These are phyloP conservation scores for Drosophila orena DNA, from an alignment of 1,140 invertebrate genomes.

Conservation along the genomic window DNA sequence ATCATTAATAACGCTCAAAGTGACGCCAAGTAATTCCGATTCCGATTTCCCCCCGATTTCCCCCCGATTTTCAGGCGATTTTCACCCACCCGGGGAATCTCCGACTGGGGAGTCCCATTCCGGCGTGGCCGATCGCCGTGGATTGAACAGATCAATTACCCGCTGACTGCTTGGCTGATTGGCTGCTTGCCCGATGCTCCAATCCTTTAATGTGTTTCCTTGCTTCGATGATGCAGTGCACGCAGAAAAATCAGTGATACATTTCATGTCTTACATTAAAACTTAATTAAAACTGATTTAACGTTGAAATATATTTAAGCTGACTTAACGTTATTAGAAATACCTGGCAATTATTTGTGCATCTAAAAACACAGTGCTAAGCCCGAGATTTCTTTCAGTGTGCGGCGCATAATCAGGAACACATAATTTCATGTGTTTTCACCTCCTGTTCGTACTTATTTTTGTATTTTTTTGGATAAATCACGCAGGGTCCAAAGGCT, in stretches of 20 bases:
- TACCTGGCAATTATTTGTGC: no score
- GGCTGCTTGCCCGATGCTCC: slow-evolving; percentile 20
- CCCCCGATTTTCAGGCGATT: slow-evolving; percentile 2
- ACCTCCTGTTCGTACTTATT: slow-evolving; percentile 3
- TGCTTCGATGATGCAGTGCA: slow-evolving; percentile 16
- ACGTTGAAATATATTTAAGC: no score
- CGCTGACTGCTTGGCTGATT: slow-evolving; percentile 43
- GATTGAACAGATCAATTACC: slow-evolving; percentile 79
- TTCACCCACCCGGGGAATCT: slow-evolving; percentile 6
- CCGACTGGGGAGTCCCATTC: slow-evolving; percentile 65
- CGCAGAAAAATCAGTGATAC: neutral
- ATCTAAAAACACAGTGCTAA: no score
- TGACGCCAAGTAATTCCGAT: slow-evolving; percentile 15
- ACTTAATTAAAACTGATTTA: no score
- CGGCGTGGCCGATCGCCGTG: slow-evolving; percentile 64
- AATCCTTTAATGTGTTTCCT: slow-evolving; percentile 8
- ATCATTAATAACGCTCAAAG: slow-evolving; percentile 77
- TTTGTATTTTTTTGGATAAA: slow-evolving; percentile 64
- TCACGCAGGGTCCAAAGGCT: slow-evolving; percentile 51
- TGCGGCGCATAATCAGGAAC: slow-evolving; percentile 51
- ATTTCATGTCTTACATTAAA: neutral
- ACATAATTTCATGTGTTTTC: slow-evolving; percentile 49
- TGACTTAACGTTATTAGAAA: no score
- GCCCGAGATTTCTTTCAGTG: neutral
- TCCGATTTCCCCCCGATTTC: neutral